Conservation (phyloP, 2,797 vertebrate species). For the Thaleichthys pacificus region DNA sequence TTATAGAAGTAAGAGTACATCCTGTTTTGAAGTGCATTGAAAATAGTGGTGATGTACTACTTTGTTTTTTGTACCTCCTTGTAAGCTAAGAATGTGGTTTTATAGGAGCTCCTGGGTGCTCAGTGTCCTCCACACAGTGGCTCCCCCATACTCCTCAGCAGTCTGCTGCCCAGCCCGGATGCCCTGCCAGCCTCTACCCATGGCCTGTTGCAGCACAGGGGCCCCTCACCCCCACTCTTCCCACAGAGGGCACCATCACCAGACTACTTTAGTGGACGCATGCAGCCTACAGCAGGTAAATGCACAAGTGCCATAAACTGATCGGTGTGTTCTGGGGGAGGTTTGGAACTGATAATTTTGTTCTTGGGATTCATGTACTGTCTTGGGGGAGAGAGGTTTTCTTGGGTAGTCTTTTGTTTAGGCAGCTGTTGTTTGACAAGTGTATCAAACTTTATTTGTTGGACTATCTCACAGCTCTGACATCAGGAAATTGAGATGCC, state of each 20-base stretch:
- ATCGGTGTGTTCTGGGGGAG: not conserved
- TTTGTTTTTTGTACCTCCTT: not conserved
- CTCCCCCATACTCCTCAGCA: constrained; percentile 82
- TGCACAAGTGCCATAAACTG: not conserved
- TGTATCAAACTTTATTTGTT: too few relatives aligned
- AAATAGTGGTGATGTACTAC: not conserved
- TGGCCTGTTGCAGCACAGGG: constrained; percentile 83
- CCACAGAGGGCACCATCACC: constrained; percentile 85
- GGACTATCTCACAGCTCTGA: too few relatives aligned
- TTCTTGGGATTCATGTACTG: too few relatives aligned
- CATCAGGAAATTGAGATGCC: too few relatives aligned
- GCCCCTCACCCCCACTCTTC: constrained; percentile 87
- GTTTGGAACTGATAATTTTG: not conserved
- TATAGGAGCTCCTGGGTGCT: constrained; percentile 88
- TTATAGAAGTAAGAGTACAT: not conserved
- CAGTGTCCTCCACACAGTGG: constrained; percentile 74
- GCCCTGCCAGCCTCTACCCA: constrained; percentile 53
- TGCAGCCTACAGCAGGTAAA: constrained; percentile 83
- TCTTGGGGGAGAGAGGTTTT: too few relatives aligned
- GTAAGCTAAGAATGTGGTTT: not conserved
- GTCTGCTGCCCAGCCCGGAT: constrained; percentile 82
- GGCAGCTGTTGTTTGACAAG: too few relatives aligned
- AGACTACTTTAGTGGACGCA: constrained; percentile 84
- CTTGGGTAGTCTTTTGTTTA: too few relatives aligned
- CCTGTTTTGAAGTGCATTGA: not conserved